These are phyloP conservation scores for Xestia ashworthii DNA, from an alignment of 2,888 invertebrate species.

Conservation along the genomic window DNA sequence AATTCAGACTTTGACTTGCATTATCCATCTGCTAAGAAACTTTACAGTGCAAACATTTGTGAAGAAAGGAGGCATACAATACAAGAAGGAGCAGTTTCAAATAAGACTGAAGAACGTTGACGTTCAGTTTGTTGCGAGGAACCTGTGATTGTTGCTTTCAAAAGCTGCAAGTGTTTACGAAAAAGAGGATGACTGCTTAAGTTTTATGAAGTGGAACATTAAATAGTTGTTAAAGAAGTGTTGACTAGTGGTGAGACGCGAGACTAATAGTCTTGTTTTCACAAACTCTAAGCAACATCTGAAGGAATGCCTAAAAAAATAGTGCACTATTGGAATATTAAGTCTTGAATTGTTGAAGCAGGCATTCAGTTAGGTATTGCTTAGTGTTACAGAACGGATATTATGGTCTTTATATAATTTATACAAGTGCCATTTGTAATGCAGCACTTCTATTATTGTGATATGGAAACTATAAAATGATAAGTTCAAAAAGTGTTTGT, in stretches of 20 bases:
- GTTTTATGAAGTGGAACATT: neutral
- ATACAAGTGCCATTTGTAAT: neutral
- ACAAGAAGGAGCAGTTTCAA: constrained; percentile 72
- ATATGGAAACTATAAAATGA: neutral
- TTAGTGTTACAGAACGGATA: neutral
- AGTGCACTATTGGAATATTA: neutral
- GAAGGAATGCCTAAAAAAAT: neutral
- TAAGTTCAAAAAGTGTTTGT: neutral
- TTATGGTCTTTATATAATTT: neutral
- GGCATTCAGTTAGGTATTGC: neutral
- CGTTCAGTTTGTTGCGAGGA: constrained; percentile 69
- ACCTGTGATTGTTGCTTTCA: neutral
- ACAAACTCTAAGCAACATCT: neutral
- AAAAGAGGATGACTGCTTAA: neutral
- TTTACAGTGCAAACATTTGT: constrained; percentile 71
- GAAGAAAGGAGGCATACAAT: constrained; percentile 69
- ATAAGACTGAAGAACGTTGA: constrained; percentile 73
- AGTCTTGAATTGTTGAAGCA: neutral
- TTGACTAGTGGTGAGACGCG: constrained; percentile 29
- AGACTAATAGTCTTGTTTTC: neutral
- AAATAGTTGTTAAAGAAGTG: neutral
- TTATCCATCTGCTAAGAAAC: constrained; percentile 71
- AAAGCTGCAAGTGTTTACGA: neutral
- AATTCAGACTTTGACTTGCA: constrained; percentile 73
- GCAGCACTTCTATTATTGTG: neutral